phyloP scores from a whole-genome alignment of 2,797 vertebrate species.

The Euphonia xanthogaster region DNA sequence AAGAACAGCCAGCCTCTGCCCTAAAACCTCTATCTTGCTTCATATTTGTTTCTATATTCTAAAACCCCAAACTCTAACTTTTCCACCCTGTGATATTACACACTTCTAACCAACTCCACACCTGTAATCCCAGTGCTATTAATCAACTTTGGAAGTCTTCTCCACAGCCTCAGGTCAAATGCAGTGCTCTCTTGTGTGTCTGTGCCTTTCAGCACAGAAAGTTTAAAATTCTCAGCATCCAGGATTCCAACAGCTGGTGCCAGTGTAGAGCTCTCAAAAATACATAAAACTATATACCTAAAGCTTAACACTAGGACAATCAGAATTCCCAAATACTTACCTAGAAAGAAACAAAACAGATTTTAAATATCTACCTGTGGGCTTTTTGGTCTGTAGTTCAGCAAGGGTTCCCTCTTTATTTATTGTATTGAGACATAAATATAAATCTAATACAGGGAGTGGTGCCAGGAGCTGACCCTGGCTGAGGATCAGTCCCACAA shows the following conservation, averaged over 20 bases:
- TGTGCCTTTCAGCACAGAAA: too few relatives aligned
- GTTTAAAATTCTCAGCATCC: too few relatives aligned
- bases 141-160: too few relatives aligned
- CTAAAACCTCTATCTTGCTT: too few relatives aligned
- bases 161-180: too few relatives aligned
- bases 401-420: background rate
- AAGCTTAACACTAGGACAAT: background rate
- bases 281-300: background rate
- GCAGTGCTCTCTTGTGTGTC: too few relatives aligned
- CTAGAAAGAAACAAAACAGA: accelerated
- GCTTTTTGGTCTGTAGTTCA: background rate
- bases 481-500: background rate
- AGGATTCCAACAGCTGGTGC: background rate
- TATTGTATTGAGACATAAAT: background rate
- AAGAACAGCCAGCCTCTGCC: too few relatives aligned
- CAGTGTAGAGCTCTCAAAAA: background rate
- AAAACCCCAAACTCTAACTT: too few relatives aligned
- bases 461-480: background rate
- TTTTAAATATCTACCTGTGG: background rate
- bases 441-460: background rate
- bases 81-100: too few relatives aligned
- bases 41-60: too few relatives aligned
- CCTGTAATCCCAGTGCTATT: too few relatives aligned
- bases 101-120: too few relatives aligned
- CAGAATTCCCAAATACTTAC: background rate